phyloP scores from a whole-genome alignment of 2,797 vertebrate genomes.

The Pteronotus mesoamericanus region DNA sequence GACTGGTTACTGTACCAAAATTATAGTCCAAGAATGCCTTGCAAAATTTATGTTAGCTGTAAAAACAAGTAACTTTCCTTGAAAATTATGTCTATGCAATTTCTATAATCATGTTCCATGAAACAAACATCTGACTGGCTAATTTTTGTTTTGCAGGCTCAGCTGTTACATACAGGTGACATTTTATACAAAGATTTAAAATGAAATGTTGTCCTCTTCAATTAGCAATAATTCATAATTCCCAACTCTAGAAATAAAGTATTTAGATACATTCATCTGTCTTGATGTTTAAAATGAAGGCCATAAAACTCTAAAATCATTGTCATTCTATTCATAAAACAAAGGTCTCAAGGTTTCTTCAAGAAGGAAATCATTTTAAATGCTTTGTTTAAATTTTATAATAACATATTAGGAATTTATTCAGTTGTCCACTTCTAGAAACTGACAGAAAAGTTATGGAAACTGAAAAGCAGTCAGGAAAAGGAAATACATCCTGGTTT shows the following conservation, averaged over 20 bases:
- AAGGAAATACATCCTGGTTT: not conserved
- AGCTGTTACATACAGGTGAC: constrained; percentile 43
- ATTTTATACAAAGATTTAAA: constrained; percentile 49
- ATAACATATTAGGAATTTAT: not conserved
- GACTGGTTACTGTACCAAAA: not conserved
- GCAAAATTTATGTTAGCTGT: constrained; percentile 14
- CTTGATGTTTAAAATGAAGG: constrained; percentile 35
- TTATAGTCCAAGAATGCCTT: constrained; percentile 45
- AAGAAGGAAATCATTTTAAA: constrained; percentile 12
- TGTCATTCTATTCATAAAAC: constrained; percentile 9
- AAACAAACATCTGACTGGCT: constrained; percentile 66
- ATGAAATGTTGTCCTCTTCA: constrained; percentile 34
- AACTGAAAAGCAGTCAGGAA: not conserved
- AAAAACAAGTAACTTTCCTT: constrained; percentile 47
- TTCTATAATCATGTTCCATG: constrained; percentile 27
- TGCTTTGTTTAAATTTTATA: not conserved
- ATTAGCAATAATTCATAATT: not conserved
- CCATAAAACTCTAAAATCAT: constrained; percentile 21
- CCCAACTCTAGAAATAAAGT: not conserved
- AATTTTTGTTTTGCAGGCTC: constrained; percentile 32
- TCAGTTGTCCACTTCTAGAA: not conserved
- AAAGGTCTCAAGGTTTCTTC: not conserved
- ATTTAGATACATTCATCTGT: constrained; percentile 38
- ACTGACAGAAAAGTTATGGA: not conserved
- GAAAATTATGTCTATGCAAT: constrained; percentile 33